A percentile compares a stretch with the other conserved stretches of the same genome.
phyloP scores from a whole-genome alignment of 2,797 vertebrate genomes.

The Synanceia verrucosa region DNA sequence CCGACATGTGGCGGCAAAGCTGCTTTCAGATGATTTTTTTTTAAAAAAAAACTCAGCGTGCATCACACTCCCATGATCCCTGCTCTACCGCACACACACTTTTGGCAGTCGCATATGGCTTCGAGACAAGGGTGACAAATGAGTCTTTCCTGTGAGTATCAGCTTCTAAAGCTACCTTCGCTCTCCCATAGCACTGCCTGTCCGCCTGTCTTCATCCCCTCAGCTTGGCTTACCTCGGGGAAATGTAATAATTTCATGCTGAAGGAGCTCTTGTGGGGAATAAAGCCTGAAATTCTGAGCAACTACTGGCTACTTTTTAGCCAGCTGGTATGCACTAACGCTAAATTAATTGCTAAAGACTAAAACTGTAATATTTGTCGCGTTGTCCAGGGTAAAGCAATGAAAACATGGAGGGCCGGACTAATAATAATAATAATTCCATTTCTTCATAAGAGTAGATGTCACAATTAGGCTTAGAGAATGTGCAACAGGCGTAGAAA shows the following conservation, averaged over 20 bases:
- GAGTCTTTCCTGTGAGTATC: constrained; percentile 71
- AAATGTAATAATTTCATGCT: constrained; percentile 89
- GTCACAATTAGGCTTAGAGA: too few species aligned
- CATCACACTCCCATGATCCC: constrained; percentile 57
- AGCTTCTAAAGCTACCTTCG: constrained; percentile 60
- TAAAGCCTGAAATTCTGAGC: too few species aligned
- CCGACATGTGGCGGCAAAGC: constrained; percentile 51
- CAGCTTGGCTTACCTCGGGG: constrained; percentile 63
- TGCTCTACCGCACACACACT: constrained; percentile 46
- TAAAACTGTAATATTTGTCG: too few species aligned
- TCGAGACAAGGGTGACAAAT: constrained; percentile 77
- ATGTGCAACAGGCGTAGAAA: too few species aligned
- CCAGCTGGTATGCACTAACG: not conserved
- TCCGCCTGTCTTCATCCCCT: constrained; percentile 60
- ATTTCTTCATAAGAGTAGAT: too few species aligned
- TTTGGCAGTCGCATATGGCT: constrained; percentile 63
- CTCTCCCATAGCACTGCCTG: constrained; percentile 59
- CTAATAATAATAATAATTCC: too few species aligned
- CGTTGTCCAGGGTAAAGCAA: too few species aligned
- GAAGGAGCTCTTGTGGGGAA: constrained; percentile 59
- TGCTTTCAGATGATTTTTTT: constrained; percentile 4
- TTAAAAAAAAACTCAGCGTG: constrained; percentile 33
- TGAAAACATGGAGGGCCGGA: too few species aligned
- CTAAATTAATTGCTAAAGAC: too few species aligned
- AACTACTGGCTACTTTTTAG: not conserved